phyloP scores from a whole-genome alignment of 2,888 invertebrate genomes.

The Microctonus hyperodae region DNA sequence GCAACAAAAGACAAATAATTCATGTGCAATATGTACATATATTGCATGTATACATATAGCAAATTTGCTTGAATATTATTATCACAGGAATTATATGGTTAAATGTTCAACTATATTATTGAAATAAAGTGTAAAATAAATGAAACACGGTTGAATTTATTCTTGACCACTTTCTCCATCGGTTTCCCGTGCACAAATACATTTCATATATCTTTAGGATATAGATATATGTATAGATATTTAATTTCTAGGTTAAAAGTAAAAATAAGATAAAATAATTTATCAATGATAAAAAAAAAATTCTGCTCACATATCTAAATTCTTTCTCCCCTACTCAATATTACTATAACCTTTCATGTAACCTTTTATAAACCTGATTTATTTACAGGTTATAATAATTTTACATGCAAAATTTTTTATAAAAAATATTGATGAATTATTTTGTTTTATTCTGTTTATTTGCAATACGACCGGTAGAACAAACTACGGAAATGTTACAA shows the following conservation, averaged over 20 bases:
- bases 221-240: not conserved
- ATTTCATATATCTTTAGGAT: constrained; percentile 3
- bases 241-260: too few relatives aligned
- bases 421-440: too few relatives aligned
- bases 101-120: not conserved
- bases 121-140: not conserved
- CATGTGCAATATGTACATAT: not conserved
- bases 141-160: not conserved
- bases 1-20: not conserved
- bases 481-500: constrained; percentile 1
- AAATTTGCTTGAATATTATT: not conserved
- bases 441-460: not conserved
- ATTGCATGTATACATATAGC: not conserved
- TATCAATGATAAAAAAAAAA: too few relatives aligned
- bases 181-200: not conserved
- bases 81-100: not conserved
- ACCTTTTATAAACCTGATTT: too few relatives aligned
- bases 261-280: too few relatives aligned
- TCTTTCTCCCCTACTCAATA: too few relatives aligned
- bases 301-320: too few relatives aligned
- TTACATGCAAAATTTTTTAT: too few relatives aligned
- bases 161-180: not conserved
- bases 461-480: not conserved
- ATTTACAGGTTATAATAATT: too few relatives aligned
- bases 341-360: too few relatives aligned